Percentiles rank a stretch among this genome's conserved stretches.
phyloP scores from a whole-genome alignment of 2,113 vertebrate genomes.

The Elephantulus edwardii region DNA sequence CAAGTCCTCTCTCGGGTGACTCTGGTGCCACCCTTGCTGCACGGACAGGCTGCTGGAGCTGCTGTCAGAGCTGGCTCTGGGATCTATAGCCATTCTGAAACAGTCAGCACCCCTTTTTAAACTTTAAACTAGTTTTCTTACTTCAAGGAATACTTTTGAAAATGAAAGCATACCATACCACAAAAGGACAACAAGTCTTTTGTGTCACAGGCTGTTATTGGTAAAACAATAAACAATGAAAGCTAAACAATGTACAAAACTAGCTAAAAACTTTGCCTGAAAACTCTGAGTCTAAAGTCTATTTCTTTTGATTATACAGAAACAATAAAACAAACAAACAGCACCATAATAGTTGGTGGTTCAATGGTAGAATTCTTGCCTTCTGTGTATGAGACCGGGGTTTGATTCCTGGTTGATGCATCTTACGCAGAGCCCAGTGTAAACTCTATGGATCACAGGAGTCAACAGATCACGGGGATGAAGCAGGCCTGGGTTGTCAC shows the following conservation, averaged over 20 bases:
- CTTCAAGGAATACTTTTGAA: neutral
- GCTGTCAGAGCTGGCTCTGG: neutral
- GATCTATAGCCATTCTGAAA: neutral
- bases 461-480: neutral
- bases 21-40: neutral
- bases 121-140: neutral
- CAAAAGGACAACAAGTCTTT: neutral
- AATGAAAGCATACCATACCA: neutral
- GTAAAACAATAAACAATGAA: neutral
- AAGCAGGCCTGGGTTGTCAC: neutral
- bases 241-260: neutral
- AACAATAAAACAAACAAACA: neutral
- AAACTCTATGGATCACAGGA: neutral
- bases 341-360: neutral
- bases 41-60: neutral
- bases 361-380: neutral
- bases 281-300: neutral
- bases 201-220: neutral
- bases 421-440: neutral
- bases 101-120: neutral
- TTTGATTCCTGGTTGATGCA: neutral
- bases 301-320: neutral
- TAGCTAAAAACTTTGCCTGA: neutral
- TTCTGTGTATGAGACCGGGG: neutral
- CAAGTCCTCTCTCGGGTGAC: neutral